Conservation (phyloP, 2,888 invertebrate species). For the Molorchus minor region DNA sequence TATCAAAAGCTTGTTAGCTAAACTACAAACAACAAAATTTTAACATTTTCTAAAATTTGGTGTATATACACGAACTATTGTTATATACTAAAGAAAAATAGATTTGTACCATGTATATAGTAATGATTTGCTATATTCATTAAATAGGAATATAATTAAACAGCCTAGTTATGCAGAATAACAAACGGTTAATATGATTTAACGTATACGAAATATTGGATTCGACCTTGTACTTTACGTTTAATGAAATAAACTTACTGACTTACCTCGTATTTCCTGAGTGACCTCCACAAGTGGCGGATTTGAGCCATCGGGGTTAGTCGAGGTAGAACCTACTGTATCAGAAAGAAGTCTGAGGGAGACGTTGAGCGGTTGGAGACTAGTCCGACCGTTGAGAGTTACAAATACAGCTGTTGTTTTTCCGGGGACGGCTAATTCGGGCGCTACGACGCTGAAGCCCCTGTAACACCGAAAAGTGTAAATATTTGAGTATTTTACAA, state of each 20-base stretch:
- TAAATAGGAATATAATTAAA: too few relatives aligned
- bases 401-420: slow-evolving; percentile 73
- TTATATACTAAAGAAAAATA: too few relatives aligned
- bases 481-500: slow-evolving; percentile 25
- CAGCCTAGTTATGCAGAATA: too few relatives aligned
- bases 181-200: too few relatives aligned
- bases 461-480: slow-evolving; percentile 58
- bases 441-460: slow-evolving; percentile 73
- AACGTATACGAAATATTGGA: too few relatives aligned
- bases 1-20: slow-evolving; percentile 12
- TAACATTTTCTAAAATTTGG: neutral
- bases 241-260: too few relatives aligned
- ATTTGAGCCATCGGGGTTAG: slow-evolving; percentile 39
- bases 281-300: slow-evolving; percentile 55
- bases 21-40: slow-evolving; percentile 11
- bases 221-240: too few relatives aligned
- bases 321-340: slow-evolving; percentile 27
- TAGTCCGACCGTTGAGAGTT: slow-evolving; percentile 67
- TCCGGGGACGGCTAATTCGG: slow-evolving; percentile 73
- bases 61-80: neutral
- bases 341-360: slow-evolving; percentile 65
- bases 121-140: too few relatives aligned
- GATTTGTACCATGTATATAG: too few relatives aligned
- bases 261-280: slow-evolving; percentile 58
- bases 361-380: slow-evolving; percentile 67